Conservation (phyloP, 2,113 vertebrate species). For the Nothocercus nigrocapillus region DNA sequence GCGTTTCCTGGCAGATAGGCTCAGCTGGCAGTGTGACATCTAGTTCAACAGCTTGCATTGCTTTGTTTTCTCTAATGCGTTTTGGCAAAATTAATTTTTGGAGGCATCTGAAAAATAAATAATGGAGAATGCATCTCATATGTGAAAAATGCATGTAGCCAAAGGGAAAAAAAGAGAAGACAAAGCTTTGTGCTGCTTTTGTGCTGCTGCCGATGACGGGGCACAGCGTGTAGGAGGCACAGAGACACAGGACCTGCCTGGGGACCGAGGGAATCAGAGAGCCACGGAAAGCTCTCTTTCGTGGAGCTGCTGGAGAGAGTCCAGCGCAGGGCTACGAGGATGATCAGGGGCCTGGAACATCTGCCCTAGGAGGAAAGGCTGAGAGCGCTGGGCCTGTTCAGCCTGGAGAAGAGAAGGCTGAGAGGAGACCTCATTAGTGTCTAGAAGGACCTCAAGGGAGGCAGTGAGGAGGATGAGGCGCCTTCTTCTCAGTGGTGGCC, state of each 20-base stretch:
- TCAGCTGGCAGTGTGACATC: background rate
- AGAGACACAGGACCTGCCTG: background rate
- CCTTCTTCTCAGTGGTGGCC: too few relatives aligned
- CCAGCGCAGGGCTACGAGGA: too few relatives aligned
- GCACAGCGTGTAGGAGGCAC: background rate
- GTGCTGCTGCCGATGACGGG: background rate
- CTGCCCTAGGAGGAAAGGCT: too few relatives aligned
- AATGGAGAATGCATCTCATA: background rate
- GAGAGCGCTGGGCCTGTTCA: too few relatives aligned
- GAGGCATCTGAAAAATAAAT: fast-evolving
- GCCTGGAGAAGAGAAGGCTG: too few relatives aligned
- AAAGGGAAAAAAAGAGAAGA: background rate
- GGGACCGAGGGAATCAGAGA: background rate
- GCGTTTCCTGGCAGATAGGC: background rate
- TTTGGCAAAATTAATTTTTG: background rate
- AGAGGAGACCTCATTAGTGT: too few relatives aligned
- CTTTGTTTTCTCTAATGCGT: background rate
- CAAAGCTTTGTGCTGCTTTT: background rate
- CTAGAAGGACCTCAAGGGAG: too few relatives aligned
- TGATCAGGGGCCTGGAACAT: too few relatives aligned
- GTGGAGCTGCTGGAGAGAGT: too few relatives aligned
- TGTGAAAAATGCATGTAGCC: background rate
- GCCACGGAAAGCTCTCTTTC: too few relatives aligned
- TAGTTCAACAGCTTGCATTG: background rate
- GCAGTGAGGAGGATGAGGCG: too few relatives aligned